phyloP scores from a whole-genome alignment of 2,113 vertebrate genomes.

The Microtus pennsylvanicus region DNA sequence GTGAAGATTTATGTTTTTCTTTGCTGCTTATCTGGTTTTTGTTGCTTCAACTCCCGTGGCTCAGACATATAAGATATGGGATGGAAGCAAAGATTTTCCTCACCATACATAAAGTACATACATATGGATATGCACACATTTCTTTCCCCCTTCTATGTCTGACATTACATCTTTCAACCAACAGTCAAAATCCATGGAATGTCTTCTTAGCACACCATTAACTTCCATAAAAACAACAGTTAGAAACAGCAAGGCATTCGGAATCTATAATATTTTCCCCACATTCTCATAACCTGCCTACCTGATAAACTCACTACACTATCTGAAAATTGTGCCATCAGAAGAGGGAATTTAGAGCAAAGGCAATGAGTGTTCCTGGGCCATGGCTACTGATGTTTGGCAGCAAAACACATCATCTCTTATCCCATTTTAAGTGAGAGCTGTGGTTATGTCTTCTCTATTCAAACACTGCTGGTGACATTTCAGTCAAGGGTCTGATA shows the following conservation, averaged over 20 bases:
- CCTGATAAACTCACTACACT: not conserved
- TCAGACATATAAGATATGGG: not conserved
- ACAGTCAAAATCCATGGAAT: not conserved
- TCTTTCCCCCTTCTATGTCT: not conserved
- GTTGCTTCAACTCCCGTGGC: not conserved
- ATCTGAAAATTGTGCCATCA: not conserved
- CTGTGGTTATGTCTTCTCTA: not conserved
- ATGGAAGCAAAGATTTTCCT: not conserved
- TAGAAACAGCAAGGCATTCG: not conserved
- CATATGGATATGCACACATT: not conserved
- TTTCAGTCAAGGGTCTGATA: not conserved
- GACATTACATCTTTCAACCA: not conserved
- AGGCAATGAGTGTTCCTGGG: not conserved
- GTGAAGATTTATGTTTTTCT: not conserved
- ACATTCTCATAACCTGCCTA: not conserved
- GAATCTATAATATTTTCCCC: not conserved
- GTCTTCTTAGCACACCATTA: not conserved
- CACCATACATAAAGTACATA: not conserved
- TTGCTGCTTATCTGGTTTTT: not conserved
- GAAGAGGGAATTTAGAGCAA: not conserved
- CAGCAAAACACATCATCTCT: not conserved
- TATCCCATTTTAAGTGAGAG: not conserved
- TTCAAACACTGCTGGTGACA: slow-evolving; percentile 28
- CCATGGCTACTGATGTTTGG: not conserved
- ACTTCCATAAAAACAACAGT: not conserved